phyloP scores from a whole-genome alignment of 2,888 invertebrate species.

The Labia minor region DNA sequence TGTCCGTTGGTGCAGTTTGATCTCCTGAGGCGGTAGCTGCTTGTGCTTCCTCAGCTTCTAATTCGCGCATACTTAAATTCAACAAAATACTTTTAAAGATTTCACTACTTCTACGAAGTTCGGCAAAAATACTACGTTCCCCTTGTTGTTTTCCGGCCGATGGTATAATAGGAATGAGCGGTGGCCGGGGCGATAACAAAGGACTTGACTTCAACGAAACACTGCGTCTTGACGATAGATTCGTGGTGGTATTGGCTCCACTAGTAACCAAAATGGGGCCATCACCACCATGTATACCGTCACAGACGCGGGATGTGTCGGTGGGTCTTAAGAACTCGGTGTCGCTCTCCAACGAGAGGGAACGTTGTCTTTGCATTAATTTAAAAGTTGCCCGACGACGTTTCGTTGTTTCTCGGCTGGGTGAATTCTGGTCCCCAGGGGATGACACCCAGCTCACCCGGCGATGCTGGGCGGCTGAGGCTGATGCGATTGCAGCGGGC shows the following conservation, averaged over 20 bases:
- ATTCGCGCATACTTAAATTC: constrained; percentile 34
- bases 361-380: constrained; percentile 30
- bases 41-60: constrained; percentile 23
- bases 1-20: background rate
- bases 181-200: constrained; percentile 27
- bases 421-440: constrained; percentile 15
- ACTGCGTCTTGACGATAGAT: constrained; percentile 28
- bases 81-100: constrained; percentile 36
- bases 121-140: constrained; percentile 35
- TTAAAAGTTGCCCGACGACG: constrained; percentile 26
- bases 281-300: constrained; percentile 32
- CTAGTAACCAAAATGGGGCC: constrained; percentile 28
- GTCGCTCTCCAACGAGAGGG: constrained; percentile 35
- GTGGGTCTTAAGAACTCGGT: constrained; percentile 28
- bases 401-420: constrained; percentile 21
- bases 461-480: constrained; percentile 24
- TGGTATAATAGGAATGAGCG: constrained; percentile 27
- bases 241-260: constrained; percentile 25
- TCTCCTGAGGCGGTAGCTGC: constrained; percentile 16
- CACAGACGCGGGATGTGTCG: constrained; percentile 31
- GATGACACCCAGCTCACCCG: constrained; percentile 31
- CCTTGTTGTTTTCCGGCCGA: constrained; percentile 25
- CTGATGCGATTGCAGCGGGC: background rate
- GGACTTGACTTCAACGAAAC: constrained; percentile 34
- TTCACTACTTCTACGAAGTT: constrained; percentile 35